Evolutionary conservation across 1,140 invertebrate species (phyloP).

Genomic region (Drosophila lacertosa): DNA sequence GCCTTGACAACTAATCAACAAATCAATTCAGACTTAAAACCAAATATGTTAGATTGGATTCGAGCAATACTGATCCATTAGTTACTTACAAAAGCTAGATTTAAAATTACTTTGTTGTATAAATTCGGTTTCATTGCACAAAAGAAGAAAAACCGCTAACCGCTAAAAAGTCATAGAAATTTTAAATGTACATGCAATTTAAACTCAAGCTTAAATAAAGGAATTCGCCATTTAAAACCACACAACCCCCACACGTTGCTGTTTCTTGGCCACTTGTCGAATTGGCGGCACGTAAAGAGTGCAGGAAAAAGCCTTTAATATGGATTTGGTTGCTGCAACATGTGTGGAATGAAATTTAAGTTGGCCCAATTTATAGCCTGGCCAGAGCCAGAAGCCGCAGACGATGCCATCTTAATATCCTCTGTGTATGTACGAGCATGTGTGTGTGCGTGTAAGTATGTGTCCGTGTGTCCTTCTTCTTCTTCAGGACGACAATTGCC

Average conservation of each 20-base stretch:
- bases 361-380: conserved; percentile 67
- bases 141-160: no score
- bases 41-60: not conserved
- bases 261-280: not conserved
- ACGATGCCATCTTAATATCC: conserved; percentile 40
- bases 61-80: not conserved
- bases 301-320: conserved; percentile 56
- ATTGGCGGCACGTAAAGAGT: conserved; percentile 9
- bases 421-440: not conserved
- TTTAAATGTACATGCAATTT: no score
- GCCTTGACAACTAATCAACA: not conserved
- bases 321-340: conserved; percentile 50
- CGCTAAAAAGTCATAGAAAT: no score
- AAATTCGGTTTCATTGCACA: no score
- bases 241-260: conserved; percentile 12
- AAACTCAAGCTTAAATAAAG: conserved; percentile 3
- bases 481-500: conserved; percentile 62
- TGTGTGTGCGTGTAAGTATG: not conserved
- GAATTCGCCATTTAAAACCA: conserved; percentile 37
- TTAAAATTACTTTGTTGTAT: no score
- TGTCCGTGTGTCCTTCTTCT: not conserved
- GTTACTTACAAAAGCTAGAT: not conserved
- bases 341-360: conserved; percentile 67
- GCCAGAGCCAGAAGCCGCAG: conserved; percentile 32
- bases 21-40: not conserved